Evolutionary conservation across 2,797 vertebrate genomes (phyloP), one percentile per base, ranked within the genome.

Genomic region (Hirundo rustica): DNA sequence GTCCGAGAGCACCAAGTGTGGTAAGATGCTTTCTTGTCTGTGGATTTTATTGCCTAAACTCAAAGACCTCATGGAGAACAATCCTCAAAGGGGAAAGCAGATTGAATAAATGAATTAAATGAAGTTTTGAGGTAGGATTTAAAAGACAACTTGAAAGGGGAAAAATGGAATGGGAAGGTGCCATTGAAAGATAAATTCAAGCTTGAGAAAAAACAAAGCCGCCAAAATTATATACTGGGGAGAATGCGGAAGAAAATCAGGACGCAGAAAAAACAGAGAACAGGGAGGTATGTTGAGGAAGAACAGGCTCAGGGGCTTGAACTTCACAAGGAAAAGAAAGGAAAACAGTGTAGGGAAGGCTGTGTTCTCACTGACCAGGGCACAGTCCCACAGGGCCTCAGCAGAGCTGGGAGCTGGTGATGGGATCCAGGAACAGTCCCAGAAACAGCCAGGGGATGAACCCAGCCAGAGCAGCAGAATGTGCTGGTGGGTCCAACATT

Each of bases 271-370:
- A 53, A 77, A 57, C 25, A 2, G 2, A 64, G 32, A 66, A 42
- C 26, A 61, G 27, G 9, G 40, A 16, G 0, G 0, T 38, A 17
- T 13, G 17, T 11, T 70, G 44, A 76, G 55, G 36, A 65, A 62
- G 16, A 79, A 47, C 30, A 47, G 48, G 22, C 25, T 20, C 34
- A 70, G 7, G 2, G 50, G 4, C 34, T 75, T 68, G 60, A 50
- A 60, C 36, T 61, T 91, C 22, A 10, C 11, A 42, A 64, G 48
- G 58, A 65, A 64, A 40, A n/a, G n/a, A 67, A 47, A 26, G n/a
- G 22, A 78, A 74, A 44, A 20, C 21, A 71, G 58, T 14, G 47
- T 32, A 64, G 20, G 22, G 32, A 54, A 7, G 19, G 9, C 40
- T 71, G 29, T 74, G 57, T 13, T 74, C n/a, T 70, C 42, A 38